Base-by-base conservation (phyloP, 2,113 vertebrate species). In the Gymnocephalus cernua region DNA sequence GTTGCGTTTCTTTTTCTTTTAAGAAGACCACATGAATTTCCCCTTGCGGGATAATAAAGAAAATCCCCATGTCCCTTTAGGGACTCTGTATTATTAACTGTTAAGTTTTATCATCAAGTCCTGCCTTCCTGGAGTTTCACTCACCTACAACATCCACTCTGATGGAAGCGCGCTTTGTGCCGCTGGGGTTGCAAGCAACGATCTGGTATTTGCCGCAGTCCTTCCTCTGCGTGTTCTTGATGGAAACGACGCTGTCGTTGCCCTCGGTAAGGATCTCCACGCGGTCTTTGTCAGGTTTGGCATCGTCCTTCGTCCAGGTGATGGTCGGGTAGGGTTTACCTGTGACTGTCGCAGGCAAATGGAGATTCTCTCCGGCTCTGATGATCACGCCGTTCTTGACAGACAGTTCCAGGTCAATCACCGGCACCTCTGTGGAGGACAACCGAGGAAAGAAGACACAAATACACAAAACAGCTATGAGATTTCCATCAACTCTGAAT, bases 81-180 rank as follows among this genome's bases (percentile, higher is more conserved):
- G 38, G 38, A 38, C 38, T 38, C 38, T 38, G 38, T 11, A 38
- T 38, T 38, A 38, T 54, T 23, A 23, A 53, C 9, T 9, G 10
- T 32, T 1, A 0, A 38, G 21, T 29, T 45, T 2, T 23, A 53
- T 61, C 2, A 10, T n/a, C 4, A 23, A 27, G 6, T 23, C 6
- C 32, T 25, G 12, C 25, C 2, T 45, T 12, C 8, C 4, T 59
- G 16, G 8, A 45, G 2, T 51, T 38, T 9, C 78, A 86, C 96
- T 96, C 94, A 99, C 98, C 98, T 86, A 99, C 95, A 71, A 99
- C 95, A 74, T 99, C 98, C 86, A 97, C 97, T 90, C 96, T 95
- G 74, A 93, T 92, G 83, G 92, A 96, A 58, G 97, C 97, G 61
- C 90, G 94, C 90, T 98, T 99, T 66, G 92, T 96, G 67, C 96